Conservation (phyloP, 2,113 vertebrate species). For the Excalfactoria chinensis region DNA sequence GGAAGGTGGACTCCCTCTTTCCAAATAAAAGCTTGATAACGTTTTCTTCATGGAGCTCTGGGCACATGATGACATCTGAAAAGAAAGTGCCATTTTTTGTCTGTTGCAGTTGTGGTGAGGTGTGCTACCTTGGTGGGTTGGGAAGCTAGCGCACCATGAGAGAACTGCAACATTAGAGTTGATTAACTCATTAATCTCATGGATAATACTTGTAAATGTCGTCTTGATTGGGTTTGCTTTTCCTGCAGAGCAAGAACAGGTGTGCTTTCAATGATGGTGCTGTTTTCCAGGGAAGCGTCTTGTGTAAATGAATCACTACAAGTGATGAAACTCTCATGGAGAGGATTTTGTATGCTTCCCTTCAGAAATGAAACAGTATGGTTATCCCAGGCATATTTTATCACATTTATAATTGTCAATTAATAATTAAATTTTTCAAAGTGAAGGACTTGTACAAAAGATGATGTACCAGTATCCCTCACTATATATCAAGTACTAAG, state of each 20-base stretch:
- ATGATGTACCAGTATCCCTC: neutral
- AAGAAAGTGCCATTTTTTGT: neutral
- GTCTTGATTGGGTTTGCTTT: neutral
- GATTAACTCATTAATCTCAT: neutral
- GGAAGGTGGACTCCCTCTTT: neutral
- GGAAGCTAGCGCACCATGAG: neutral
- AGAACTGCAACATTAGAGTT: fast-evolving
- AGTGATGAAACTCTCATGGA: neutral
- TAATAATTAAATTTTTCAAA: neutral
- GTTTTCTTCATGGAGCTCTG: neutral
- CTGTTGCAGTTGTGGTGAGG: neutral
- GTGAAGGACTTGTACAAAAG: neutral
- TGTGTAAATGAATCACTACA: neutral
- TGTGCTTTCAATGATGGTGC: neutral
- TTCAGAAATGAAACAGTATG: neutral
- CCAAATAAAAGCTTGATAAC: neutral
- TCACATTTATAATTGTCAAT: neutral
- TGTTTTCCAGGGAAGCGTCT: neutral
- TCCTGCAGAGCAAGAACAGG: neutral
- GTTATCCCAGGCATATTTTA: neutral
- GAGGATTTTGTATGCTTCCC: neutral
- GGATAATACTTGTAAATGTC: neutral
- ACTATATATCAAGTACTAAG: neutral
- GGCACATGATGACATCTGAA: neutral
- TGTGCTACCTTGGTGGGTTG: neutral